Evolutionary conservation across 2,888 invertebrate genomes (phyloP).

Genomic region (Tipula vernalis): DNA sequence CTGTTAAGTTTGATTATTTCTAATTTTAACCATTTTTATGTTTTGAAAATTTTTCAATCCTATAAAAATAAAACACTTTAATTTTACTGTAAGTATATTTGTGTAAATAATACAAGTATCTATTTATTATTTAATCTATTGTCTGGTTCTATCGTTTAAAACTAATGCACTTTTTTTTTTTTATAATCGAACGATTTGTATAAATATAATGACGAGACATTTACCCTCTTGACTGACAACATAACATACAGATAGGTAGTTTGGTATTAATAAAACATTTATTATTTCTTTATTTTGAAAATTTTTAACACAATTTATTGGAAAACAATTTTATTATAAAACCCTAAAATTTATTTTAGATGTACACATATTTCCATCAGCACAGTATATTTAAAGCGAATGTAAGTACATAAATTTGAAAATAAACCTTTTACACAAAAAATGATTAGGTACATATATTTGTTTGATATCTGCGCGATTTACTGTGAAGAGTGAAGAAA

Average conservation of each 20-base stretch:
- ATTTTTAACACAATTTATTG: background rate
- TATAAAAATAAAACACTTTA: background rate
- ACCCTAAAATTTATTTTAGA: background rate
- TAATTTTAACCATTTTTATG: too few species aligned
- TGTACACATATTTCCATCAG: constrained; percentile 5
- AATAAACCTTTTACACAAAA: background rate
- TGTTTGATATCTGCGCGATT: too few species aligned
- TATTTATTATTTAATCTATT: background rate
- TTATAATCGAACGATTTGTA: background rate
- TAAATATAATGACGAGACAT: background rate
- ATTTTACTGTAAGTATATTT: background rate
- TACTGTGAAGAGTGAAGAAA: too few species aligned
- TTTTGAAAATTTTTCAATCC: background rate
- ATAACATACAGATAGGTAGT: background rate
- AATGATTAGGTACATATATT: too few species aligned
- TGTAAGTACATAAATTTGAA: background rate
- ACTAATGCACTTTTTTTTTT: background rate
- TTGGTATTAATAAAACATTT: background rate
- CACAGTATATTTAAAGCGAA: background rate
- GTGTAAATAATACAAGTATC: background rate
- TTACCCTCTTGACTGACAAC: background rate
- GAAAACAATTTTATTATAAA: background rate
- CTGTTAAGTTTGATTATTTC: too few species aligned
- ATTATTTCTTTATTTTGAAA: background rate
- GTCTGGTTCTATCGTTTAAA: background rate